Conservation (phyloP, 2,888 invertebrate species). For the Ametastegia equiseti region DNA sequence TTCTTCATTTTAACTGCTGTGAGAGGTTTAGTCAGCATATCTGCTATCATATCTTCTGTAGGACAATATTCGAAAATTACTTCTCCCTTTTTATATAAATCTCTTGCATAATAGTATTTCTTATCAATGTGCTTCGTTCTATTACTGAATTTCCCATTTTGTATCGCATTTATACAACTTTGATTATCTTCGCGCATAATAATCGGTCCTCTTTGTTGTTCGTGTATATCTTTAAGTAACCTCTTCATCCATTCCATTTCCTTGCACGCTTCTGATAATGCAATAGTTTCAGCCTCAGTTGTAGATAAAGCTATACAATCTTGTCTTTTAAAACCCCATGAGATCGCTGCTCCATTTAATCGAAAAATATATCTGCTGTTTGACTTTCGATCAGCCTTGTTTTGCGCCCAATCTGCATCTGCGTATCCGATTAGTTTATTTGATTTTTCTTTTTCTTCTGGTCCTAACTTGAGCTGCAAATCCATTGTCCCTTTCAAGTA, state of each 20-base stretch:
- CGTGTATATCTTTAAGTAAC: neutral
- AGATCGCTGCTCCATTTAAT: slow-evolving; percentile 38
- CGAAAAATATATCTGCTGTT: slow-evolving; percentile 50
- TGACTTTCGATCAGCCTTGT: slow-evolving; percentile 41
- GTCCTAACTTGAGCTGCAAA: neutral
- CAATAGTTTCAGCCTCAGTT: slow-evolving; percentile 16
- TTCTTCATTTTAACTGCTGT: neutral
- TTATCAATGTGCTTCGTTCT: slow-evolving; percentile 19
- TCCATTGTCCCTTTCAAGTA: slow-evolving; percentile 45
- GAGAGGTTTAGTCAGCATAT: slow-evolving; percentile 40
- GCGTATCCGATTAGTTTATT: slow-evolving; percentile 28
- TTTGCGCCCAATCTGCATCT: slow-evolving; percentile 39
- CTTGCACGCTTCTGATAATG: neutral
- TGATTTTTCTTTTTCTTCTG: neutral
- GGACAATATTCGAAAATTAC: slow-evolving; percentile 13
- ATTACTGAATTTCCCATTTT: neutral
- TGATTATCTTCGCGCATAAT: slow-evolving; percentile 8
- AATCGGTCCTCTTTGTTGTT: neutral
- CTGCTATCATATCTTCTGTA: slow-evolving; percentile 32
- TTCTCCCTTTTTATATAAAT: neutral
- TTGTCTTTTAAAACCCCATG: slow-evolving; percentile 50
- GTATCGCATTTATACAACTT: neutral
- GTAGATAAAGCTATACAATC: slow-evolving; percentile 51
- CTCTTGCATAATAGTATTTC: neutral
- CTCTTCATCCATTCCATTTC: neutral